Conservation (phyloP, 1,140 invertebrate genomes). For the Drosophila asahinai region DNA sequence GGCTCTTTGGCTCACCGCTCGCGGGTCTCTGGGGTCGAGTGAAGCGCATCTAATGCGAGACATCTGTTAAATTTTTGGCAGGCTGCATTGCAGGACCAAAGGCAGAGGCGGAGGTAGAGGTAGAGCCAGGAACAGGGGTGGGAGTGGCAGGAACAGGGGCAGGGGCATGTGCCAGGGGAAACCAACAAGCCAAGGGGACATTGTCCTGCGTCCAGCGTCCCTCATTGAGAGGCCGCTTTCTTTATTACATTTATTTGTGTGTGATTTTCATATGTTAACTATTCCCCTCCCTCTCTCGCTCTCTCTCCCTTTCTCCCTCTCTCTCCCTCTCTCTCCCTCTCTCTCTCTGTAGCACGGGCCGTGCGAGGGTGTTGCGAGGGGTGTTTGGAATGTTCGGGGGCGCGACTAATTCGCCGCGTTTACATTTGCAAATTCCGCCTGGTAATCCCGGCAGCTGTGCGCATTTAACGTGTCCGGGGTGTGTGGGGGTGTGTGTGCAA, state of each 20-base stretch:
- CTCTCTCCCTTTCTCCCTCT: neutral
- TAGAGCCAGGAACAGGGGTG: neutral
- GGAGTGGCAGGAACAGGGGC: neutral
- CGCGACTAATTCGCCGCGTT: constrained; percentile 70
- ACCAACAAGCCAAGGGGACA: constrained; percentile 54
- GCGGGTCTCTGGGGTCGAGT: constrained; percentile 71
- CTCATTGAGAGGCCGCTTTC: constrained; percentile 67
- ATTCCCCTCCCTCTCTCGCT: constrained; percentile 8
- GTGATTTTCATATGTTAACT: constrained; percentile 63
- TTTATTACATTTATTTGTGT: constrained; percentile 80
- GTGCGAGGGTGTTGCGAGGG: constrained; percentile 20
- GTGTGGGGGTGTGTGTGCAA: neutral
- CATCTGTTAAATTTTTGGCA: constrained; percentile 82
- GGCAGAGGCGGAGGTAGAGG: constrained; percentile 5
- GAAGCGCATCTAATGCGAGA: constrained; percentile 80
- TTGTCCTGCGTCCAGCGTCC: constrained; percentile 13
- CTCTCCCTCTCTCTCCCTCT: neutral
- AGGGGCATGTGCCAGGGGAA: constrained; percentile 6
- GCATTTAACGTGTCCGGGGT: constrained; percentile 58
- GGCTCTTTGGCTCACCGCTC: constrained; percentile 36
- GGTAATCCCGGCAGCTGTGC: constrained; percentile 78
- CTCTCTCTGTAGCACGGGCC: neutral
- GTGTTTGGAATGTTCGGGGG: constrained; percentile 41
- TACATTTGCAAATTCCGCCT: constrained; percentile 66
- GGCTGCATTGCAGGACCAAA: constrained; percentile 35